Conservation (phyloP, 1,140 invertebrate species). For the Leptoteleia sp. region DNA sequence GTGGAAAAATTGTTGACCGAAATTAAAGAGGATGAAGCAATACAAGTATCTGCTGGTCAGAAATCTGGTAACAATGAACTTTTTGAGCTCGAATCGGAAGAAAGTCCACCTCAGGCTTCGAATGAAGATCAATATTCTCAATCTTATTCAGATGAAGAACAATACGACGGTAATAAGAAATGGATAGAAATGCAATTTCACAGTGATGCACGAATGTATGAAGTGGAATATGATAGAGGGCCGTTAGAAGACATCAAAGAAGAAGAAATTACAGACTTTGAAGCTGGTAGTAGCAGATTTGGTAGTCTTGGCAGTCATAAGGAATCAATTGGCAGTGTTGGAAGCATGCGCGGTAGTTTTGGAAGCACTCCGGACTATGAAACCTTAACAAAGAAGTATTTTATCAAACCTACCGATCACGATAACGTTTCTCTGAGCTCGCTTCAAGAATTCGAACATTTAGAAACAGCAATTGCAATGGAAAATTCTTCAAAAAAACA, state of each 20-base stretch:
- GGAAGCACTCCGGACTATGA: slow-evolving; percentile 93
- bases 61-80: slow-evolving; percentile 80
- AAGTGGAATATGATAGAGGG: slow-evolving; percentile 86
- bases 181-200: slow-evolving; percentile 95
- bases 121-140: slow-evolving; percentile 79
- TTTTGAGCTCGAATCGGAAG: slow-evolving; percentile 88
- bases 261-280: slow-evolving; percentile 91
- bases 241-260: slow-evolving; percentile 95
- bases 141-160: slow-evolving; percentile 79
- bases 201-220: slow-evolving; percentile 85
- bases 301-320: slow-evolving; percentile 91
- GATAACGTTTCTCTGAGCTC: slow-evolving; percentile 95
- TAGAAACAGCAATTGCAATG: slow-evolving; percentile 90
- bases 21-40: slow-evolving; percentile 63
- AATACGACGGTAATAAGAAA: slow-evolving; percentile 89
- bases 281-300: slow-evolving; percentile 88
- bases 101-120: slow-evolving; percentile 84
- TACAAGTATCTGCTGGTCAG: slow-evolving; percentile 63
- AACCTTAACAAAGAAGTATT: slow-evolving; percentile 88
- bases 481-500: slow-evolving; percentile 83
- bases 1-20: slow-evolving; percentile 85
- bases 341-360: slow-evolving; percentile 89
- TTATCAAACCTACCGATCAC: slow-evolving; percentile 89
- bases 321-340: slow-evolving; percentile 88
- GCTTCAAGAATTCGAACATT: slow-evolving; percentile 95